Evolutionary conservation across 2,797 vertebrate genomes (phyloP).

Genomic region (Microcaecilia unicolor): DNA sequence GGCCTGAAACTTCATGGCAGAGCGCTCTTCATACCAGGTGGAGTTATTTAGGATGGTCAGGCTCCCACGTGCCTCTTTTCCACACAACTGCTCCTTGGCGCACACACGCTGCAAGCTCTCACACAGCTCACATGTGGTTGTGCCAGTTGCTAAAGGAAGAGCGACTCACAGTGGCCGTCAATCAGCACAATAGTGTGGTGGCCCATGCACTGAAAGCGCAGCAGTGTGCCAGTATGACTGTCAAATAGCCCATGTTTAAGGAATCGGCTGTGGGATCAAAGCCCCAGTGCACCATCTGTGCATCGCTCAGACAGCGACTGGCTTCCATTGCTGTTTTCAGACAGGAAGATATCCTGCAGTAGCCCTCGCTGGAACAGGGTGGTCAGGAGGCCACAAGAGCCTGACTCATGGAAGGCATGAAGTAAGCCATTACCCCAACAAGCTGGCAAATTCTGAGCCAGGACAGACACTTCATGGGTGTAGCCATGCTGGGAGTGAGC

Average conservation of each 20-base stretch:
- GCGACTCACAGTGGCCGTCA: conserved; percentile 68
- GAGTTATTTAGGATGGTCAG: conserved; percentile 68
- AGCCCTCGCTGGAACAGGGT: conserved; percentile 65
- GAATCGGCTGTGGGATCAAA: conserved; percentile 93
- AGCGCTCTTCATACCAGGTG: conserved; percentile 57
- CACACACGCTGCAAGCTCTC: conserved; percentile 60
- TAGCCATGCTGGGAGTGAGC: conserved; percentile 38
- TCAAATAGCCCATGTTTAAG: conserved; percentile 83
- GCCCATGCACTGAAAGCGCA: conserved; percentile 80
- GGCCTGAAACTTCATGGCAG: conserved; percentile 65
- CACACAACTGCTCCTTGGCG: conserved; percentile 47
- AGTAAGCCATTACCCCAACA: not conserved
- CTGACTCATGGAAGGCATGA: not conserved
- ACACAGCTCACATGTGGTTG: conserved; percentile 52
- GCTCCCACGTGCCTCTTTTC: conserved; percentile 39
- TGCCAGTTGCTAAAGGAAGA: conserved; percentile 32
- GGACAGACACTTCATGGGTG: conserved; percentile 1
- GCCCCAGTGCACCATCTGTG: conserved; percentile 78
- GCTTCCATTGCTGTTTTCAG: conserved; percentile 52
- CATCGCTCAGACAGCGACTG: conserved; percentile 49
- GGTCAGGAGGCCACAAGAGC: conserved; percentile 38
- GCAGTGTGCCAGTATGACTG: conserved; percentile 69
- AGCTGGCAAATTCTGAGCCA: not conserved
- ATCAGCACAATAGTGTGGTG: conserved; percentile 77
- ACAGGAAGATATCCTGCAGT: conserved; percentile 77